Evolutionary conservation across 2,113 vertebrate species (phyloP).

Genomic region (Pteropus alecto): DNA sequence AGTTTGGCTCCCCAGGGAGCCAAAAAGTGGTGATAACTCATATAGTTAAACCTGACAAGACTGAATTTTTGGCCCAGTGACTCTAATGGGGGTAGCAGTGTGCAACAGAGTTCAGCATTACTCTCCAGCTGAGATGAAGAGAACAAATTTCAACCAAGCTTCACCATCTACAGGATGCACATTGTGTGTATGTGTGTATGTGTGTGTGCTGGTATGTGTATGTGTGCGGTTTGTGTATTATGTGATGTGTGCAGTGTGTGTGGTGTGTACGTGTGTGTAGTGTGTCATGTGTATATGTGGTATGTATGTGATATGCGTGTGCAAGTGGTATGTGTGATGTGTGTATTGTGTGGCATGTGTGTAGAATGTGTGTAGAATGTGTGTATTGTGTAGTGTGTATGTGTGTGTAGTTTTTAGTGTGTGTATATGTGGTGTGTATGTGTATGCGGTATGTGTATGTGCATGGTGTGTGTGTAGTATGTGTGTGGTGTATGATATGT

Average conservation of each 20-base stretch:
- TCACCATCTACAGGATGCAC: neutral
- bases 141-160: neutral
- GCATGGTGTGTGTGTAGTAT: neutral
- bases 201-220: neutral
- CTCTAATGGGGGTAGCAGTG: rapidly evolving
- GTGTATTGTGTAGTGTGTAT: too few species aligned
- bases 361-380: neutral
- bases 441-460: neutral
- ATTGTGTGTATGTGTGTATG: neutral
- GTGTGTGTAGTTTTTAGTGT: neutral
- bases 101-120: neutral
- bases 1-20: neutral
- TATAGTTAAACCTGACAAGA: neutral
- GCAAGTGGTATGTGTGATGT: neutral
- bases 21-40: neutral
- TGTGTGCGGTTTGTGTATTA: neutral
- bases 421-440: neutral
- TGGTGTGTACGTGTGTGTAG: neutral
- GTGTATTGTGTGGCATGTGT: neutral
- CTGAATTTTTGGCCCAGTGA: neutral
- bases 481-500: neutral
- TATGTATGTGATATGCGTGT: neutral
- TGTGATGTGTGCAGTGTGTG: neutral
- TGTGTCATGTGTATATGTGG: neutral
- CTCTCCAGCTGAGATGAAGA: neutral